Base-by-base conservation (phyloP, 2,113 vertebrate species). In the Caracal caracal region DNA sequence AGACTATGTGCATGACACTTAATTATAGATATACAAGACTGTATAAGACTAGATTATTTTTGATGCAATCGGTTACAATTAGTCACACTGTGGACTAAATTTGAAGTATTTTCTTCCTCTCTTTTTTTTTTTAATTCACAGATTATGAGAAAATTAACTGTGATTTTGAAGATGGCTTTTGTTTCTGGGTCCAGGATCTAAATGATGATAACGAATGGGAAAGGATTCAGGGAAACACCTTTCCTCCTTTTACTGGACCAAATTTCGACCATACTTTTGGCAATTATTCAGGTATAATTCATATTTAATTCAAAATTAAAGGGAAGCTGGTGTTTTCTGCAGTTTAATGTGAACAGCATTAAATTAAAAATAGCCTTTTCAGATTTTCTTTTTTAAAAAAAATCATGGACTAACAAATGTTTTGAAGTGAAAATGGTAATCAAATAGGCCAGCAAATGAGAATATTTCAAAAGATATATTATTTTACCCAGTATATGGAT, bases 181-280 rank as follows among this genome's bases (percentile, higher is more conserved):
- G 99, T 98, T 99, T 99, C 94, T 99, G 99, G 99, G 98, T 98
- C 93, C 99, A 99, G 96, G 98, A 98, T 84, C 96, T 98, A 33
- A 94, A 98, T 2, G 98, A 99, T 40, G 97, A 99, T 37, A 98
- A 97, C 3, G 98, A 99, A n/a, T 99, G 99, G 99, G 97, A 98
- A 24, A 98, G 99, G 96, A 47, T 93, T 76, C 98, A 92, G 12
- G 99, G 99, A 6, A 47, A 95, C 13, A 98, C 93, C 0, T 98
- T 98, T 71, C 99, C 99, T 2, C 40, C 93, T 0, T 59, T 96
- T 24, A 98, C 97, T 24, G 99, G 99, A 37, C 99, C 99, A 7
- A 98, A 98, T 83, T 97, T 93, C 53, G 99, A 99, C 96, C 99
- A 99, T 94, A 99, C 99, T 0, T 98, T 99, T 73, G 99, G 99